Conservation (phyloP, 2,888 invertebrate species). For the Zele albiditarsus region DNA sequence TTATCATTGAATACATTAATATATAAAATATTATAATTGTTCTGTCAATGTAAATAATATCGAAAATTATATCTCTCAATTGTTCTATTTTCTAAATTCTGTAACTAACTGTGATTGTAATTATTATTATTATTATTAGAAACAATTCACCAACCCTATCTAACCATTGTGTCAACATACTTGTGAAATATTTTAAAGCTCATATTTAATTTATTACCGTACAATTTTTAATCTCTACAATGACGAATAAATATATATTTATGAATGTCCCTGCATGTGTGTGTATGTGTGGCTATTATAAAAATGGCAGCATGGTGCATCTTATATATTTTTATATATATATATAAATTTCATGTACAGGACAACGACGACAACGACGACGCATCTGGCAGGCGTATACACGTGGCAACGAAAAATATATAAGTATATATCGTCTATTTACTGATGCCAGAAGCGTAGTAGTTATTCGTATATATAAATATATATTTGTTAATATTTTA, state of each 20-base stretch:
- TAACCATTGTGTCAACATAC: too few relatives aligned
- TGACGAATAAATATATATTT: not conserved
- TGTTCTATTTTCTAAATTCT: too few relatives aligned
- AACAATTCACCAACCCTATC: too few relatives aligned
- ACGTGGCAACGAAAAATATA: slow-evolving; percentile 5
- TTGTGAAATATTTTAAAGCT: too few relatives aligned
- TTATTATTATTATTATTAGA: too few relatives aligned
- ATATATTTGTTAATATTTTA: not conserved
- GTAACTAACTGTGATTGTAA: too few relatives aligned
- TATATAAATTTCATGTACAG: not conserved
- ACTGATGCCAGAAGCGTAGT: slow-evolving; percentile 7
- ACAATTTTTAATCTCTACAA: slow-evolving; percentile 9
- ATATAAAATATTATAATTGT: too few relatives aligned
- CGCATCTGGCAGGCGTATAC: slow-evolving; percentile 21
- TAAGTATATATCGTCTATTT: slow-evolving; percentile 2
- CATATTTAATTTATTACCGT: too few relatives aligned
- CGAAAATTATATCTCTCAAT: too few relatives aligned
- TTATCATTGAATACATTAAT: slow-evolving; percentile 15
- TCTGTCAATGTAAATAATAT: too few relatives aligned
- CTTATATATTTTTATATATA: not conserved
- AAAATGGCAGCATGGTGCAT: not conserved
- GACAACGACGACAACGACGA: too few relatives aligned
- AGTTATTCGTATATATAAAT: too few relatives aligned
- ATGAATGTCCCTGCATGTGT: not conserved
- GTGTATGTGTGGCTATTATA: not conserved